Conservation (phyloP, 2,888 invertebrate genomes). For the Aphodius granarius region DNA sequence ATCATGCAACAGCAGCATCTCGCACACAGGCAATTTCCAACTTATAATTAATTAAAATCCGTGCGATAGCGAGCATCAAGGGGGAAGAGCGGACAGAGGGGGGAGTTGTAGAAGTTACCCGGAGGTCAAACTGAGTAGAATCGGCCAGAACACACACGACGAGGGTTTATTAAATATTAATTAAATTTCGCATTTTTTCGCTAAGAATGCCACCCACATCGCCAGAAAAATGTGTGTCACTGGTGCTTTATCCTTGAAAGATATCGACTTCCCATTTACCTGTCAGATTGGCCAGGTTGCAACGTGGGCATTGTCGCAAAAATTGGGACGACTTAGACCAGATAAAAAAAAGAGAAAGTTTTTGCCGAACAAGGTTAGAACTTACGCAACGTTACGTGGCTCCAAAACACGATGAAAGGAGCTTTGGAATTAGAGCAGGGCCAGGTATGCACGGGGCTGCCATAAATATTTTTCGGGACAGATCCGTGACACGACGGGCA, state of each 20-base stretch:
- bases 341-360: not conserved
- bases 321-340: not conserved
- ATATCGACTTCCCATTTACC: not conserved
- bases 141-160: conserved; percentile 22
- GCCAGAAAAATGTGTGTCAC: not conserved
- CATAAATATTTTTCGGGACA: not conserved
- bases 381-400: not conserved
- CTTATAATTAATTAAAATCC: conserved; percentile 22
- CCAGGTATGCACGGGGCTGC: not conserved
- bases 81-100: not conserved
- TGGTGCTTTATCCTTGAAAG: conserved; percentile 1
- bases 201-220: not conserved
- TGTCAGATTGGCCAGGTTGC: not conserved
- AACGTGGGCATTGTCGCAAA: not conserved
- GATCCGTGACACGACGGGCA: not conserved
- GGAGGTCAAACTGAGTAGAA: conserved; percentile 13
- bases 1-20: not conserved
- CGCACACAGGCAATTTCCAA: conserved; percentile 5
- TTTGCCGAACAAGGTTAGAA: not conserved
- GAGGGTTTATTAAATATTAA: conserved; percentile 19
- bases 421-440: not conserved
- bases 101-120: not conserved
- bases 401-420: not conserved
- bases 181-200: conserved; percentile 18
- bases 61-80: not conserved